Evolutionary conservation across 2,888 invertebrate genomes (phyloP), one percentile per base, ranked within the genome.

Genomic region (Oeneis ivallda): DNA sequence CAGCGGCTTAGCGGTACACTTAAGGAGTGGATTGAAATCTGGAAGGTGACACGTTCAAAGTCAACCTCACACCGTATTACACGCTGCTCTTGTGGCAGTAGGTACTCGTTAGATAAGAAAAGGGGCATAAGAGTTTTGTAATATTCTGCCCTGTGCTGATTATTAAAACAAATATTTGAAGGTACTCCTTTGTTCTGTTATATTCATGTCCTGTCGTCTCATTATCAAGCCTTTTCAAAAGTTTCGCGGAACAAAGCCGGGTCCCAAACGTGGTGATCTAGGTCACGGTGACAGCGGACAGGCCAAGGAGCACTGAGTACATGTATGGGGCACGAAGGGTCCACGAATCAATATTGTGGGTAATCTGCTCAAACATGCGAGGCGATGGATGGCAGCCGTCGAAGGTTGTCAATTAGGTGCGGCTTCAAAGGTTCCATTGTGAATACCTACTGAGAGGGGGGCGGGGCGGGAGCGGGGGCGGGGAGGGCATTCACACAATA

Each of bases 401-500:
- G 53, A 45, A 13, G 37, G 43, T 54, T 53, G 53, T 45, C 53
- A 62, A 54, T 62, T 45, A 62, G 15, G 61, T 53, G 54, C 53
- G 53, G 53, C 45, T 62, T 62, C 45, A 45, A 45, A 54, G 54
- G 45, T 45, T 62, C 53, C 26, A 62, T 53, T 41, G 39, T 32
- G 62, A 53, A 7, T 49, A 11, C 6, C 26, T 19, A 50, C 6
- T 26, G 49, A 10, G 11, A 7, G 11, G 13, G 17, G 34, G 1
- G 34, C 17, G 17, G 45, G 13, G 62, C 1, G 32, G 11, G n/a
- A n/a, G 43, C 9, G 15, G 53, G 10, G n/a, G 45, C 4, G 45
- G 32, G 53, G 53, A 2, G 5, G 1, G 26, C 26, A 7, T 19
- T 50, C 49, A 26, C 49, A 50, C 49, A 19, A 49, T 17, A 50